phyloP scores from a whole-genome alignment of 2,888 invertebrate genomes.

The Hartigia nigra region DNA sequence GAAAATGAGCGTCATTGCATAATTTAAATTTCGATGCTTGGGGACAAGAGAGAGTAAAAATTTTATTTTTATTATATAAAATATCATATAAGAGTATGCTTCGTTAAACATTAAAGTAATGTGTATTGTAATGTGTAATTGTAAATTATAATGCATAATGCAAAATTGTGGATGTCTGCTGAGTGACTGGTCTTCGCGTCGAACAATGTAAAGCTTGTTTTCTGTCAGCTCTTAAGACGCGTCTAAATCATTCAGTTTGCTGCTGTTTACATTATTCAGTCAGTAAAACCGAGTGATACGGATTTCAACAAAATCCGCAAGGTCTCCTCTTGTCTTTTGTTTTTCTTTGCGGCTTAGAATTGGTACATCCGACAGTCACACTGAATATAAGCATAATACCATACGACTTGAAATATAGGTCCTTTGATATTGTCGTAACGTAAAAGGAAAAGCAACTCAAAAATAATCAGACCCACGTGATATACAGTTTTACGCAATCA shows the following conservation, averaged over 20 bases:
- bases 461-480: neutral
- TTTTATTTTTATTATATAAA: too few relatives aligned
- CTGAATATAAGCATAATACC: neutral
- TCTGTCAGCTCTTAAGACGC: neutral
- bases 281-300: conserved; percentile 49
- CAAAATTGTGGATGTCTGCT: neutral
- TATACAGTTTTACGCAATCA: neutral
- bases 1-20: neutral
- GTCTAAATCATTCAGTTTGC: conserved; percentile 55
- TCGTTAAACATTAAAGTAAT: neutral
- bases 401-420: neutral
- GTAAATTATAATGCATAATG: too few relatives aligned
- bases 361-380: neutral
- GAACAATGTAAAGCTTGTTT: neutral
- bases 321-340: conserved; percentile 22
- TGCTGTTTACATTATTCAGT: conserved; percentile 60
- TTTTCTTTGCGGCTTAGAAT: conserved; percentile 1
- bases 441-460: neutral
- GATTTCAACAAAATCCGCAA: conserved; percentile 41
- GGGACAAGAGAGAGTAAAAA: neutral
- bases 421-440: neutral
- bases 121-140: too few relatives aligned
- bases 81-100: neutral
- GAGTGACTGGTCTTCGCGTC: neutral
- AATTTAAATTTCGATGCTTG: neutral